Percentiles rank a stretch among this genome's conserved stretches.
Conservation (phyloP, 1,140 invertebrate genomes). For the Orius insidiosus region DNA sequence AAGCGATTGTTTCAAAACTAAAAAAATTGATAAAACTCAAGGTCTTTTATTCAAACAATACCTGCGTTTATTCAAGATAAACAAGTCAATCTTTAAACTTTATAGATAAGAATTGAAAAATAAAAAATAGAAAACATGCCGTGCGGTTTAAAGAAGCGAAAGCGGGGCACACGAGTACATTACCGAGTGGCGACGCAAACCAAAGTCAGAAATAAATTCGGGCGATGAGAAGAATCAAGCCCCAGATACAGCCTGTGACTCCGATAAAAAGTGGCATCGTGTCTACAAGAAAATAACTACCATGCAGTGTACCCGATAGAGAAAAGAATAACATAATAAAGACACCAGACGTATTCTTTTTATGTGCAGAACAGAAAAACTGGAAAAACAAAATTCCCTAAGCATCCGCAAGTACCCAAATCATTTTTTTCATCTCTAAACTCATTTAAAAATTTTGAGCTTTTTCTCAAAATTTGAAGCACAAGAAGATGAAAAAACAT, state of each 20-base stretch:
- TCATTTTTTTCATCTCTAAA: too few species aligned
- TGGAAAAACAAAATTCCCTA: not conserved
- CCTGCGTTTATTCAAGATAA: not conserved
- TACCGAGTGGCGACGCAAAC: constrained; percentile 17
- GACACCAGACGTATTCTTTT: not conserved
- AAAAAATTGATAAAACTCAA: too few species aligned
- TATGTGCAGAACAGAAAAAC: not conserved
- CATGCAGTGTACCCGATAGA: constrained; percentile 11
- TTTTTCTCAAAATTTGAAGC: too few species aligned
- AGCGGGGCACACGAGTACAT: constrained; percentile 15
- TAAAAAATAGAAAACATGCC: not conserved
- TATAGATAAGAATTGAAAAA: not conserved
- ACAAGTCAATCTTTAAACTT: too few species aligned
- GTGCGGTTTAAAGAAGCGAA: not conserved
- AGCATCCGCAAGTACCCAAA: not conserved
- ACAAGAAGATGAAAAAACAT: too few species aligned
- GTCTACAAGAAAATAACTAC: constrained; percentile 35
- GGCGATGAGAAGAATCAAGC: constrained; percentile 49
- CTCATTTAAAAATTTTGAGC: too few species aligned
- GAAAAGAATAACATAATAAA: not conserved
- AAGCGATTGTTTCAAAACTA: too few species aligned
- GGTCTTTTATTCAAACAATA: not conserved
- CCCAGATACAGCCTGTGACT: constrained; percentile 55
- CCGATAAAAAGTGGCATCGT: constrained; percentile 52
- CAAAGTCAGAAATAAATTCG: constrained; percentile 47